These are phyloP conservation scores for Apistogramma diplotaenia DNA, from an alignment of 2,113 vertebrate genomes.

Conservation along the genomic window DNA sequence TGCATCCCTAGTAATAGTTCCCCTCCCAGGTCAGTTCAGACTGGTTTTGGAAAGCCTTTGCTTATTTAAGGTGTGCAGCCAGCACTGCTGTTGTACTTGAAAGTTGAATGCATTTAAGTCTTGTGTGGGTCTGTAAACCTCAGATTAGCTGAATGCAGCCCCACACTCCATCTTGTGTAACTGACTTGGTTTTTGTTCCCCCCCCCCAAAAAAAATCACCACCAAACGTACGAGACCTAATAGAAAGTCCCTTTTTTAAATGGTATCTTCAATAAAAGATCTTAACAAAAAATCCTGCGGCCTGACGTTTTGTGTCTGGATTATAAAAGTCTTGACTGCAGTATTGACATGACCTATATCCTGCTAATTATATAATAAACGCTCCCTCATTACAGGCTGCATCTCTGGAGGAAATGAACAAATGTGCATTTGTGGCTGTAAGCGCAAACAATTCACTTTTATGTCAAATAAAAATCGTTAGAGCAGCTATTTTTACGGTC, in stretches of 20 bases:
- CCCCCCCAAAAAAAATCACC: not conserved
- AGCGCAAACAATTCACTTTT: not conserved
- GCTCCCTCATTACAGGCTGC: not conserved
- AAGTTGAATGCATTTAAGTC: not conserved
- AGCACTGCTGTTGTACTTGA: not conserved
- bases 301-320: not conserved
- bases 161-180: slow-evolving; percentile 20
- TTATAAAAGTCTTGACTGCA: slow-evolving; percentile 14
- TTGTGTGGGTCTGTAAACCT: not conserved
- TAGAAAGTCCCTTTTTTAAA: slow-evolving; percentile 14
- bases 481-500: not conserved
- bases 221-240: not conserved
- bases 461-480: not conserved
- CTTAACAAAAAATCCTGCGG: not conserved
- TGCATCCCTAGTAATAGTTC: not conserved
- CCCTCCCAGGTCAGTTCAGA: not conserved
- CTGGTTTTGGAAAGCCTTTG: not conserved
- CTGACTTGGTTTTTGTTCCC: not conserved
- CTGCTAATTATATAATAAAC: slow-evolving; percentile 61
- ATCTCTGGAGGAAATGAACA: not conserved
- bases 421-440: not conserved
- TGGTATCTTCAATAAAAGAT: slow-evolving; percentile 64
- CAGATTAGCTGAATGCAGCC: not conserved
- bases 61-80: slow-evolving; percentile 1
- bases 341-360: slow-evolving; percentile 57